Percentiles rank a stretch among this genome's conserved stretches.
Conservation (phyloP, 2,888 invertebrate genomes). For the Hypolimnas misippus region DNA sequence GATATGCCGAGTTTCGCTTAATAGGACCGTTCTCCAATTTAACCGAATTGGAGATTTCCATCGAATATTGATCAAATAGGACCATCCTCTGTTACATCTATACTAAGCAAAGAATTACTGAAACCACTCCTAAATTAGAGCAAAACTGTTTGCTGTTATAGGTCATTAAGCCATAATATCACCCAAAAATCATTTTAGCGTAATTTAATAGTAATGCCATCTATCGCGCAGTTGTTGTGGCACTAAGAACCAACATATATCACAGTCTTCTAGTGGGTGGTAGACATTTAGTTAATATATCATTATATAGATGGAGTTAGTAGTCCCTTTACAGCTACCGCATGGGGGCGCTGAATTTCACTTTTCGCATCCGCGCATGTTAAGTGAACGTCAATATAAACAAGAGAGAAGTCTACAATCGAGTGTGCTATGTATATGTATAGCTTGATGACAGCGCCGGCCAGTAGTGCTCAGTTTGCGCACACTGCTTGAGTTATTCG, state of each 20-base stretch:
- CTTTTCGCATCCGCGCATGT: conserved; percentile 63
- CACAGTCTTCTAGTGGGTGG: not conserved
- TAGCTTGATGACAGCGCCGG: conserved; percentile 68
- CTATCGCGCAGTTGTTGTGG: not conserved
- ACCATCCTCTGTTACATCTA: too few relatives aligned
- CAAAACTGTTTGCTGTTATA: too few relatives aligned
- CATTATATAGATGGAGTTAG: conserved; percentile 50
- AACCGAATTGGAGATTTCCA: too few relatives aligned
- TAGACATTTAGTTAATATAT: conserved; percentile 10
- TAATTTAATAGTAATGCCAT: conserved; percentile 3
- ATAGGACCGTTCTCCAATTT: too few relatives aligned
- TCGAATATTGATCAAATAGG: too few relatives aligned
- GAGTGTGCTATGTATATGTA: conserved; percentile 64
- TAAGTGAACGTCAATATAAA: conserved; percentile 78
- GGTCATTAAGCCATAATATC: too few relatives aligned
- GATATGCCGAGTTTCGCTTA: too few relatives aligned
- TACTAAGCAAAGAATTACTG: too few relatives aligned
- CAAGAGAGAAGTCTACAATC: conserved; percentile 63
- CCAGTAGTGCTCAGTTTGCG: conserved; percentile 71
- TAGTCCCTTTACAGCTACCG: conserved; percentile 39
- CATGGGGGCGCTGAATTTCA: conserved; percentile 51
- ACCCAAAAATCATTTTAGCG: too few relatives aligned
- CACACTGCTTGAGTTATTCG: conserved; percentile 71
- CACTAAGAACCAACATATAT: not conserved
- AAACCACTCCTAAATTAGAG: too few relatives aligned